Evolutionary conservation across 2,113 vertebrate genomes (phyloP), one percentile per base, ranked within the genome.

Genomic region (Casuarius casuarius): DNA sequence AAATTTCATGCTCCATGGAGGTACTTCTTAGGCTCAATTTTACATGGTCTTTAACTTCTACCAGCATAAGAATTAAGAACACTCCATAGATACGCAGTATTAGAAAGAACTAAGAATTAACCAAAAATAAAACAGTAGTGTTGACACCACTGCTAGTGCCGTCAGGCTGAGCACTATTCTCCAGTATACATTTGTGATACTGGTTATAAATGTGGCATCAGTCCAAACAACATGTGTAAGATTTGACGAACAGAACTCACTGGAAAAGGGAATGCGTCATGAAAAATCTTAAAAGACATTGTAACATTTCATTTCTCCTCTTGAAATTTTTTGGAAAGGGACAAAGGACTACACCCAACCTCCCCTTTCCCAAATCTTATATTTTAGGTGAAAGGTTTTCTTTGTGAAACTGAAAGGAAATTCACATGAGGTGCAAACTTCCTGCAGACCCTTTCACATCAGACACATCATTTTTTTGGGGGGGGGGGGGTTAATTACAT

Each of bases 221-320:
- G 42, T 40, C 17, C 48, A 94, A 2, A 23, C 10, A 68, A 19
- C 7, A 20, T 6, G 6, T 16, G 62, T 73, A 62, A 65, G 13
- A 52, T 0, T 0, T 6, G 46, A 15, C 23, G 14, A 80, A 83
- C 48, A 23, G 22, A 35, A 35, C 3, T 29, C 6, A 52, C 0
- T 59, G 29, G 33, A 67, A 14, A 84, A 71, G 29, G 5, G 2
- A 51, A 16, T 9, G 7, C 13, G 7, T 15, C 3, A 0, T 58
- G 21, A 68, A 51, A 84, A 44, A 13, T 44, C 76, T 65, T 58
- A 42, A 66, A 29, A 8, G 44, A 11, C 10, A 61, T 6, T 11
- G 40, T 35, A 90, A 87, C 15, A 25, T 68, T 59, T 65, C 9
- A 14, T 59, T 67, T 61, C 44, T 68, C 8, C 20, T 59, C 13